phyloP scores from a whole-genome alignment of 2,113 vertebrate genomes.

The Tringa solitaria region DNA sequence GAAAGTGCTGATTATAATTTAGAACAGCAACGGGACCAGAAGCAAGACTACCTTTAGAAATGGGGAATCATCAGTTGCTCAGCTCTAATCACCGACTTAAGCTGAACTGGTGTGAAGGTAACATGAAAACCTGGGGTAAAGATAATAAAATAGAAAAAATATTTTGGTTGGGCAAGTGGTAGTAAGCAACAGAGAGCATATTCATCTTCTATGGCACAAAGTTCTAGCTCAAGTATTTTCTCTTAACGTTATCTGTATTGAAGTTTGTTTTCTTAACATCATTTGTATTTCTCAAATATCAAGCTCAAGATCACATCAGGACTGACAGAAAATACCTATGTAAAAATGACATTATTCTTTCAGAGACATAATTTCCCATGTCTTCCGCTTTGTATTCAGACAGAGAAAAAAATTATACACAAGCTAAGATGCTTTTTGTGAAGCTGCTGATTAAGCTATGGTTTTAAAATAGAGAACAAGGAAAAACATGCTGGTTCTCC shows the following conservation, averaged over 20 bases:
- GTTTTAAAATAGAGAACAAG: conserved; percentile 26
- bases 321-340: neutral
- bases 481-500: neutral
- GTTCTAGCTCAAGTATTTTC: neutral
- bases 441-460: conserved; percentile 13
- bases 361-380: neutral
- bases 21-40: neutral
- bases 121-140: neutral
- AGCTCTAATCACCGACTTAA: neutral
- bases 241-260: neutral
- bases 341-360: neutral
- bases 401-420: neutral
- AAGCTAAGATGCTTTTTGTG: conserved; percentile 33
- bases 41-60: neutral
- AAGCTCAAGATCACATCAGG: neutral
- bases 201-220: neutral
- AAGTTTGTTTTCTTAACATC: neutral
- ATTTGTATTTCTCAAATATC: neutral
- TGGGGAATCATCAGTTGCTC: neutral
- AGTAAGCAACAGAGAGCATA: neutral
- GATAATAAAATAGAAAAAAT: neutral
- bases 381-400: conserved; percentile 24
- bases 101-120: neutral
- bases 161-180: neutral
- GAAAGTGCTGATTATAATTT: rapidly evolving